Evolutionary conservation across 2,797 vertebrate genomes (phyloP).

Genomic region (Anas flavirostris): DNA sequence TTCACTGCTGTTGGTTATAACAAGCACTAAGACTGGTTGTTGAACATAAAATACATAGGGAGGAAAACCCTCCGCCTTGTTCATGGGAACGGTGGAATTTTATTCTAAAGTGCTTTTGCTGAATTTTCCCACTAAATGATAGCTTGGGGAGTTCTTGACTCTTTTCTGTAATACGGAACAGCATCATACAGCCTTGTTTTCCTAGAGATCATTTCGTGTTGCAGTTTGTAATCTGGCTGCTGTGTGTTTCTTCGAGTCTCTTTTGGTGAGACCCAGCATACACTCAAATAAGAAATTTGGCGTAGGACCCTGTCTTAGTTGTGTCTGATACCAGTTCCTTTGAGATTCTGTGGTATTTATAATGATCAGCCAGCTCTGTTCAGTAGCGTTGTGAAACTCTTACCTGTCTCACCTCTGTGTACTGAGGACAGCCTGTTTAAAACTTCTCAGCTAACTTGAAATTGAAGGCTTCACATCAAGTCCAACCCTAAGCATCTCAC

Average conservation of each 20-base stretch:
- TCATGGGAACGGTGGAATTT: background rate
- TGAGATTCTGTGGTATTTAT: background rate
- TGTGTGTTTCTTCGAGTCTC: background rate
- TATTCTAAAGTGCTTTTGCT: background rate
- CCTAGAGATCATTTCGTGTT: background rate
- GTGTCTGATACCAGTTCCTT: background rate
- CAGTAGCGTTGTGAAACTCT: background rate
- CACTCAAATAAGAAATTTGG: background rate
- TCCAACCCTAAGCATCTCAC: background rate
- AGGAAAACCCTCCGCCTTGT: background rate
- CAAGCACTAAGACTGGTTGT: background rate
- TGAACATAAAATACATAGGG: background rate
- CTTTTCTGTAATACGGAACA: background rate
- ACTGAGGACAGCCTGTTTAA: background rate
- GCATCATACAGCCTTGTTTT: background rate
- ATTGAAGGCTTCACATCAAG: background rate
- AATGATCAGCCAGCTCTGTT: background rate
- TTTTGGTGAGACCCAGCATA: background rate
- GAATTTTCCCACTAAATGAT: background rate
- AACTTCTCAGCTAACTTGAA: background rate
- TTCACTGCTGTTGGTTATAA: background rate
- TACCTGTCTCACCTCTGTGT: background rate
- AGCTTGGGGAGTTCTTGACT: background rate
- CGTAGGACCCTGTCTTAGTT: background rate
- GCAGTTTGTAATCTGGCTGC: background rate